phyloP scores from a whole-genome alignment of 2,797 vertebrate genomes.

The Bovichtus diacanthus region DNA sequence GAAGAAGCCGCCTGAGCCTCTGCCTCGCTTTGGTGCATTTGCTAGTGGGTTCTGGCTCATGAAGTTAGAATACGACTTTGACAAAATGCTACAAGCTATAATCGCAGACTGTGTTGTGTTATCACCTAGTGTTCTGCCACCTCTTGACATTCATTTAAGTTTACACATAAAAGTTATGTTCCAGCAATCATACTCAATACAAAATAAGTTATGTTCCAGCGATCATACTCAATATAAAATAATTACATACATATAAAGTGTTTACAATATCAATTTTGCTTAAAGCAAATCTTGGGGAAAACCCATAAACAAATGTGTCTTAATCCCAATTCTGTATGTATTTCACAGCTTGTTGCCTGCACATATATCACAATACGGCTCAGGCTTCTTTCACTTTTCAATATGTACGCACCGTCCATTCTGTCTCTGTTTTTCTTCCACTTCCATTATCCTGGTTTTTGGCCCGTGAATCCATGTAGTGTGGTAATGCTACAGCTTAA shows the following conservation, averaged over 20 bases:
- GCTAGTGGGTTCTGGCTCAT: slow-evolving; percentile 48
- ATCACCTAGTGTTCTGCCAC: slow-evolving; percentile 1
- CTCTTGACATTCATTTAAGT: slow-evolving; percentile 19
- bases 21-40: slow-evolving; percentile 42
- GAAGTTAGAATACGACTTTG: slow-evolving; percentile 51
- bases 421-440: slow-evolving; percentile 25
- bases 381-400: slow-evolving; percentile 8
- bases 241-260: neutral
- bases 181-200: neutral
- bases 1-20: slow-evolving; percentile 27
- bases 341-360: slow-evolving; percentile 30
- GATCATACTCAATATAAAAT: neutral
- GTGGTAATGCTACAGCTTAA: slow-evolving; percentile 61
- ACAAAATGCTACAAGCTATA: slow-evolving; percentile 47
- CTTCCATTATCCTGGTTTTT: slow-evolving; percentile 59
- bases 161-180: neutral
- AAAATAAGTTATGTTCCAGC: neutral
- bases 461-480: slow-evolving; percentile 63
- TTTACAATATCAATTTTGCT: slow-evolving; percentile 1
- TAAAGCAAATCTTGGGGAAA: neutral
- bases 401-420: slow-evolving; percentile 10
- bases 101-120: slow-evolving; percentile 1
- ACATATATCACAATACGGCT: slow-evolving; percentile 42
- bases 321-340: slow-evolving; percentile 5
- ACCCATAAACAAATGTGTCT: slow-evolving; percentile 7